Evolutionary conservation across 2,113 vertebrate genomes (phyloP).

Genomic region (Ceyx cyanopectus): DNA sequence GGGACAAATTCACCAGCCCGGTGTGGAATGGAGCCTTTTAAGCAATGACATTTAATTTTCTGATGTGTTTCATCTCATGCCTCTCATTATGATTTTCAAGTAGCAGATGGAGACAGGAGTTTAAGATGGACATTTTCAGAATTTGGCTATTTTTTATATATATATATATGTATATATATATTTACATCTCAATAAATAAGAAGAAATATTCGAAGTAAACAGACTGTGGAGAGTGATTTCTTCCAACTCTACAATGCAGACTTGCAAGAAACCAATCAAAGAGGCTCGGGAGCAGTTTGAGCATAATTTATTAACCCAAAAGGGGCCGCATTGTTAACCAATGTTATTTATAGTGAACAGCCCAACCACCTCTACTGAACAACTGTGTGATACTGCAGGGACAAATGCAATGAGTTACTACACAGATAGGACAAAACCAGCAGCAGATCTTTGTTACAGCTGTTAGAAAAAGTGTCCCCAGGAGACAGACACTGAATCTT

Average conservation of each 20-base stretch:
- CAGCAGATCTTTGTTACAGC: constrained; percentile 67
- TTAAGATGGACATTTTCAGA: not conserved
- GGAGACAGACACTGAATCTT: constrained; percentile 68
- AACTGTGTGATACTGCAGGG: constrained; percentile 50
- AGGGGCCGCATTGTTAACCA: constrained; percentile 42
- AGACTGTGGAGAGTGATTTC: constrained; percentile 49
- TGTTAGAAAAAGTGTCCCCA: constrained; percentile 62
- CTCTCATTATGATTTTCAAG: not conserved
- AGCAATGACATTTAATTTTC: not conserved
- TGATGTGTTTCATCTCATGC: not conserved
- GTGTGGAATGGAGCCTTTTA: not conserved
- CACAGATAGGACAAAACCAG: constrained; percentile 51
- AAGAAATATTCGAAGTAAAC: constrained; percentile 45
- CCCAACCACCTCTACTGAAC: constrained; percentile 34
- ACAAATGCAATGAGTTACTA: constrained; percentile 67
- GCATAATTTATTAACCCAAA: constrained; percentile 51
- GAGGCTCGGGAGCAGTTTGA: constrained; percentile 28
- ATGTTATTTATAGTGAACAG: constrained; percentile 55
- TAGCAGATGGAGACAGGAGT: accelerated
- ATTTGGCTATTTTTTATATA: not conserved
- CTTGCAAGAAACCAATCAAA: constrained; percentile 54
- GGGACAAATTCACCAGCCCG: not conserved
- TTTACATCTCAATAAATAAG: constrained; percentile 18
- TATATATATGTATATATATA: not conserved
- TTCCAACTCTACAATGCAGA: constrained; percentile 48